Evolutionary conservation across 2,888 invertebrate species (phyloP).

Genomic region (Elgonia sp.): DNA sequence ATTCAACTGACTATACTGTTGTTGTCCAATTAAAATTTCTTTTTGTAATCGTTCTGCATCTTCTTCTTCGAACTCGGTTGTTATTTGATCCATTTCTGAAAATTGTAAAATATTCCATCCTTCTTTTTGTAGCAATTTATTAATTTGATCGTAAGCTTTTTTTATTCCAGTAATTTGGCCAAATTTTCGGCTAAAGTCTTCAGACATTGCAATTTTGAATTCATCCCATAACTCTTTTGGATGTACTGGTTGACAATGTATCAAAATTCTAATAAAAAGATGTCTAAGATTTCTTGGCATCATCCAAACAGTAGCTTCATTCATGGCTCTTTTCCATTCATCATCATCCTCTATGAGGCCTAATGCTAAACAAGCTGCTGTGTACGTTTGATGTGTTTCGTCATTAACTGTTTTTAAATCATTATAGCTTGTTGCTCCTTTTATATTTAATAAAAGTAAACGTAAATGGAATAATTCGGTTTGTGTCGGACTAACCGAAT

Average conservation of each 20-base stretch:
- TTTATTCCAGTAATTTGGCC: neutral
- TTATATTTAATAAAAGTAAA: too few species aligned
- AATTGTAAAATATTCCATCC: constrained; percentile 4
- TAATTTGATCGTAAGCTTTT: neutral
- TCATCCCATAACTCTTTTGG: neutral
- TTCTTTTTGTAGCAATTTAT: neutral
- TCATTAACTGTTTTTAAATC: too few species aligned
- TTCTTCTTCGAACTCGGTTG: neutral
- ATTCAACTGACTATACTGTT: constrained; percentile 58
- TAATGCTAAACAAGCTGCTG: neutral
- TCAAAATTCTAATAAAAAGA: neutral
- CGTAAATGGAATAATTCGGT: too few species aligned
- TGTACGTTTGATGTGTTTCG: too few species aligned
- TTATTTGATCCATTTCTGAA: constrained; percentile 22
- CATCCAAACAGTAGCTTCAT: neutral
- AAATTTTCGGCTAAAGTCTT: neutral
- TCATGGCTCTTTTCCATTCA: neutral
- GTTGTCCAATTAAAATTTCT: constrained; percentile 23
- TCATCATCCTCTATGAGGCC: neutral
- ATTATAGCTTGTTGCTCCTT: too few species aligned
- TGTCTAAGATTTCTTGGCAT: neutral
- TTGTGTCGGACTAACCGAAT: too few species aligned
- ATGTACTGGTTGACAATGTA: neutral
- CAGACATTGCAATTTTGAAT: constrained; percentile 1
- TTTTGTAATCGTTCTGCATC: neutral